Evolutionary conservation across 2,113 vertebrate species (phyloP).

Genomic region (Craseonycteris thonglongyai): DNA sequence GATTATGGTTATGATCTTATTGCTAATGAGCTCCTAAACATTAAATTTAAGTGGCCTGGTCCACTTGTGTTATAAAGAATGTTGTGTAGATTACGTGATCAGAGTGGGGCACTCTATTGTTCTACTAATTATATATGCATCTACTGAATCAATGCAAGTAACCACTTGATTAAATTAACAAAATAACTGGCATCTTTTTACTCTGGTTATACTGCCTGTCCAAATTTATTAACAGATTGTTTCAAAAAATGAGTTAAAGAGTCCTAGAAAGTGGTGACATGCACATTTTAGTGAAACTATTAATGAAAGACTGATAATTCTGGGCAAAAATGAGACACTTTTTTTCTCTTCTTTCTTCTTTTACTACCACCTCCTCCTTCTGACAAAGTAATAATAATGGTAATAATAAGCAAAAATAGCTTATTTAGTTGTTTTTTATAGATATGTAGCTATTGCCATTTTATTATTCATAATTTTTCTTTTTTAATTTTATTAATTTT

Average conservation of each 20-base stretch:
- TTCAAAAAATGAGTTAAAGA: background rate
- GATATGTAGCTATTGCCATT: too few species aligned
- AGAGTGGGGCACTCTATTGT: background rate
- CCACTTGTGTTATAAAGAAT: background rate
- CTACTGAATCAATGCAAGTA: background rate
- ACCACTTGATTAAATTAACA: background rate
- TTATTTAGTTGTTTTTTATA: background rate
- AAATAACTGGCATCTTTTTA: background rate
- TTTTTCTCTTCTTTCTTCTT: background rate
- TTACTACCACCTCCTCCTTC: background rate
- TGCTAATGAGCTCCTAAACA: background rate
- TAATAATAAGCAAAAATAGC: background rate
- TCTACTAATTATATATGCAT: background rate
- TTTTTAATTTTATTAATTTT: too few species aligned
- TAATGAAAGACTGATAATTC: background rate
- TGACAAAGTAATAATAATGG: background rate
- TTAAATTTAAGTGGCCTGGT: background rate
- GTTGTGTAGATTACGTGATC: background rate
- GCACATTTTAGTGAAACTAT: background rate
- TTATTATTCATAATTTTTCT: too few species aligned
- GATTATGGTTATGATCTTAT: background rate
- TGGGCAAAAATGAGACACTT: background rate
- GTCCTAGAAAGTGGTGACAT: background rate
- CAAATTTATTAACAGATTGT: background rate
- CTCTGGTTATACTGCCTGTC: background rate